Evolutionary conservation across 2,888 invertebrate species (phyloP).

Genomic region (Noctuana brunneofusca): DNA sequence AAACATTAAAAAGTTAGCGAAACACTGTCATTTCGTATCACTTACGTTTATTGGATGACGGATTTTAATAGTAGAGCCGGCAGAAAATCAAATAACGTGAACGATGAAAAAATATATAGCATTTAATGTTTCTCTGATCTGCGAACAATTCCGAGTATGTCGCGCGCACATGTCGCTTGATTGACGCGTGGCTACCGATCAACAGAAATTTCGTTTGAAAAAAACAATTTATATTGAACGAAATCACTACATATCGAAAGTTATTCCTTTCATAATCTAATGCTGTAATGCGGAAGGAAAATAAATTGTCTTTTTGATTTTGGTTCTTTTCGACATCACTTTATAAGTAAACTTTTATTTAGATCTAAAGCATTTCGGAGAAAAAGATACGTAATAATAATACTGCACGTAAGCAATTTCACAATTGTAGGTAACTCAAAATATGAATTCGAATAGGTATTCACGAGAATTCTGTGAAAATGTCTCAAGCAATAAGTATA

Average conservation of each 20-base stretch:
- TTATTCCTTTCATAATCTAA: conserved; percentile 22
- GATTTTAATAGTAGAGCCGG: conserved; percentile 48
- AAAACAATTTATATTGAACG: conserved; percentile 37
- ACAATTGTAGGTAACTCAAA: neutral
- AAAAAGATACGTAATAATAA: neutral
- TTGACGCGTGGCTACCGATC: conserved; percentile 60
- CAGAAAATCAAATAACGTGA: conserved; percentile 29
- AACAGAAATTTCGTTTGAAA: conserved; percentile 55
- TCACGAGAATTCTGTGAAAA: neutral
- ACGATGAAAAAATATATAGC: conserved; percentile 45
- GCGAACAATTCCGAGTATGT: conserved; percentile 65
- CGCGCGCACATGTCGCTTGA: conserved; percentile 65
- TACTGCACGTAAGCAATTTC: neutral
- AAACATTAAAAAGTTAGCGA: conserved; percentile 11
- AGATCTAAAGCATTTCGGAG: neutral
- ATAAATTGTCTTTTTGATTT: conserved; percentile 16
- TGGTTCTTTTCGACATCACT: neutral
- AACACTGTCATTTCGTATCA: conserved; percentile 16
- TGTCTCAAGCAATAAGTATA: conserved; percentile 1
- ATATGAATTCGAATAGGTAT: neutral
- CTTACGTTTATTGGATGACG: conserved; percentile 25
- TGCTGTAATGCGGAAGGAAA: conserved; percentile 6
- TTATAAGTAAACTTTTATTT: neutral
- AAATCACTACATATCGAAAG: conserved; percentile 34
- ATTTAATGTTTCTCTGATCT: conserved; percentile 58